phyloP scores from a whole-genome alignment of 2,113 vertebrate genomes.

The Pogona vitticeps region DNA sequence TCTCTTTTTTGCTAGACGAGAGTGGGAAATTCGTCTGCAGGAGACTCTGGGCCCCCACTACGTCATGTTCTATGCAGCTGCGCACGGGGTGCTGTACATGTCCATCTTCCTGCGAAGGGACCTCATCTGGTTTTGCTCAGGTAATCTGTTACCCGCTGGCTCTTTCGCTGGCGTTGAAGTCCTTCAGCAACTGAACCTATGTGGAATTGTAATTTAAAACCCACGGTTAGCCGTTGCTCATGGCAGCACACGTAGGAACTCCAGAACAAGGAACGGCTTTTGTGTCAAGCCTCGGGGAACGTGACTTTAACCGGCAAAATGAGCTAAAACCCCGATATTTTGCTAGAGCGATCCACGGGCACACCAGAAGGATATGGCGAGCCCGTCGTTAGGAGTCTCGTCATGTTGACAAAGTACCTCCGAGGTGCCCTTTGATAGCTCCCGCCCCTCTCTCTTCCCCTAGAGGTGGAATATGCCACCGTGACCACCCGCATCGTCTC shows the following conservation, averaged over 20 bases:
- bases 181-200: background rate
- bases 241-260: no score
- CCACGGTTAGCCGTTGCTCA: no score
- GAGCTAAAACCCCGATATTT: background rate
- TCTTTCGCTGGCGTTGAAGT: background rate
- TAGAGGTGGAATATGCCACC: constrained; percentile 92
- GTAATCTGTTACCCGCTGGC: constrained; percentile 62
- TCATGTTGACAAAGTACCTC: background rate
- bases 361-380: background rate
- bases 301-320: background rate
- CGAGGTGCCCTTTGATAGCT: background rate
- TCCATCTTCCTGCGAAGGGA: constrained; percentile 90
- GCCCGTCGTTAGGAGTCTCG: background rate
- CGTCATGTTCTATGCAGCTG: constrained; percentile 87
- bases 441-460: background rate
- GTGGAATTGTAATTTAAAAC: no score
- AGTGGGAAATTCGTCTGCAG: constrained; percentile 95
- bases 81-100: constrained; percentile 91
- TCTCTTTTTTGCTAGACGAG: constrained; percentile 77
- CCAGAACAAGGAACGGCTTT: no score
- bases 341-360: background rate
- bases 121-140: constrained; percentile 99
- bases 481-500: constrained; percentile 97
- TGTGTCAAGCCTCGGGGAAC: background rate
- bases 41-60: constrained; percentile 94